Evolutionary conservation across 2,797 vertebrate genomes (phyloP), one percentile per base, ranked within the genome.

Genomic region (Rhabdomys pumilio): DNA sequence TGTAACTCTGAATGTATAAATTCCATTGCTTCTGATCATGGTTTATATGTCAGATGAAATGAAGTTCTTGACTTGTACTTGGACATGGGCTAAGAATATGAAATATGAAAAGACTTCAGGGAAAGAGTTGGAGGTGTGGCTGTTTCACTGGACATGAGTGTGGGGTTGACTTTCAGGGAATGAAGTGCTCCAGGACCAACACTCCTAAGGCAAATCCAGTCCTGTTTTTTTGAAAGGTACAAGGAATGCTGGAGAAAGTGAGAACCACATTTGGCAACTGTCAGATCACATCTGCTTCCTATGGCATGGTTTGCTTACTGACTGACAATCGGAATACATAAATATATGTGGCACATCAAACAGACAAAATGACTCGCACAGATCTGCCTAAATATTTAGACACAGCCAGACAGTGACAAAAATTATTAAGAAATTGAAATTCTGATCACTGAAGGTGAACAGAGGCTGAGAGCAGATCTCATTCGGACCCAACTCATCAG

Each of bases 351-450:
- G 69, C 94, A 93, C 76, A 93, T 96, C 93, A 88, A 92, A 93
- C 83, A 97, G 92, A 75, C 92, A 96, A 79, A 94, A 86, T 59
- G 69, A 79, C 80, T 85, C 6, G 38, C 57, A 72, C 29, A 59
- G 69, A 95, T 87, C 82, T 97, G 97, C 96, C 98, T 97, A 97
- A 98, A 98, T 98, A 98, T 98, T 98, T 98, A 98, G 98, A 98
- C 96, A 95, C 41, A 88, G 87, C 41, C 91, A 87, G 80, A 69
- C 83, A 24, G 85, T 82, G 94, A 88, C 89, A 96, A 90, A 94
- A 94, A 96, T 95, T 75, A 94, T 95, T 81, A 94, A 87, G 93
- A 93, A 81, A 92, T 97, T 94, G 89, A 97, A 96, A 97, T 98
- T 97, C 89, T 26, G 92, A 2, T 94, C 92, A 94, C 89, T 91